Percentiles rank a stretch among this genome's conserved stretches.
These are phyloP conservation scores for Stichopus horrens DNA, from an alignment of 53 echinoderm and acorn worm genomes.

Conservation along the genomic window DNA sequence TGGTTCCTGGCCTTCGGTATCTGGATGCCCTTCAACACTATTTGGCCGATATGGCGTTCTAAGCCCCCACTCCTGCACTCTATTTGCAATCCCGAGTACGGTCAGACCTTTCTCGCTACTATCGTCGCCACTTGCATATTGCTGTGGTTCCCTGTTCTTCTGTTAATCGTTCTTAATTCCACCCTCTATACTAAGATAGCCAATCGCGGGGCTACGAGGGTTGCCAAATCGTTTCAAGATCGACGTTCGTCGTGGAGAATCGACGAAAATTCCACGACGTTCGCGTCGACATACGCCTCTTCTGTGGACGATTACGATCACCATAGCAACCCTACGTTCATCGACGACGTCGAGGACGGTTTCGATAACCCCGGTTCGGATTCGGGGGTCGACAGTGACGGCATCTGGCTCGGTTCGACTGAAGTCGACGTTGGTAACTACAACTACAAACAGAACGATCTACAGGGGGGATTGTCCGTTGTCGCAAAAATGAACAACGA, in stretches of 20 bases:
- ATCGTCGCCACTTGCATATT: background rate
- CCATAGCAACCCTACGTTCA: background rate
- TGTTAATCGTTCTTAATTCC: background rate
- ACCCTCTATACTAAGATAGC: background rate
- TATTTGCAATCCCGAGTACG: constrained; percentile 6
- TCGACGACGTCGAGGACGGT: background rate
- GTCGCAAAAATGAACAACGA: background rate
- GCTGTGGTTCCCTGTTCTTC: background rate
- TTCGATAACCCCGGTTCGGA: background rate
- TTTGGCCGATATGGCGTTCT: constrained; percentile 32
- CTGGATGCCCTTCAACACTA: constrained; percentile 33
- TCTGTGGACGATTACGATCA: background rate
- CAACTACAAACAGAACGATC: background rate
- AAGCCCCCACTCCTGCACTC: background rate
- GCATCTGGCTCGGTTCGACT: background rate
- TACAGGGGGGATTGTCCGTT: background rate
- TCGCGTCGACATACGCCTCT: background rate
- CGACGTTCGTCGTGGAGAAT: background rate
- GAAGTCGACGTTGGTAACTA: background rate
- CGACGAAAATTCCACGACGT: background rate
- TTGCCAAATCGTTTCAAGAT: constrained; percentile 13
- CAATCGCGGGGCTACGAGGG: background rate
- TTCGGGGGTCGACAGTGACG: background rate
- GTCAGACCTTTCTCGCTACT: background rate
- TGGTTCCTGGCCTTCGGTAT: constrained; percentile 40